Evolutionary conservation across 2,888 invertebrate genomes (phyloP), one percentile per base, ranked within the genome.

Genomic region (Macaria liturata): DNA sequence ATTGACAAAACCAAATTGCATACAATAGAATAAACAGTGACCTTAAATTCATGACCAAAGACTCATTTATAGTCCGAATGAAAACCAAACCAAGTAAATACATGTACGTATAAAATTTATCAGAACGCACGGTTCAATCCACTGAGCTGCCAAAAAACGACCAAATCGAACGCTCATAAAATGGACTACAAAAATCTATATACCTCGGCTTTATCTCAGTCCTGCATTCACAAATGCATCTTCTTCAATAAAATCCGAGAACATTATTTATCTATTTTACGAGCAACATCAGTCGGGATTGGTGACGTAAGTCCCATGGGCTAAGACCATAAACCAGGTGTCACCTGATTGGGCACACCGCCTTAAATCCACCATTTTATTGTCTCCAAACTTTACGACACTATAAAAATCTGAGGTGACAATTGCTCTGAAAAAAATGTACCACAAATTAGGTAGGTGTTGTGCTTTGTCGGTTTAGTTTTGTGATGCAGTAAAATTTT

Each of bases 331-430:
- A 86, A 86, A 87, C 76, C 82, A 81, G 69, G 62, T 71, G 72
- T 74, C 76, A 78, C 75, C 71, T 78, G 76, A 91, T 90, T 90
- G 90, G 90, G 70, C 67, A 69, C 61, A 65, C 66, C 68, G 71
- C 75, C 78, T 80, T 89, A 85, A 89, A 87, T 82, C 78, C 76
- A 73, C 68, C 65, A 74, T 78, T 82, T 88, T 87, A 86, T 79
- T 84, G 80, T 71, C 70, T 69, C 68, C 66, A 64, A 67, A 65
- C 71, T 85, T 86, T 86, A 86, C 79, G 71, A 70, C 53, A 66
- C 76, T 69, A 81, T 88, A 87, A 89, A 88, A 87, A 73, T 81
- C 75, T 67, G 70, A 84, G 85, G 86, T 87, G 88, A 88, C 88
- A 89, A 88, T 85, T 83, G 86, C 78, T 75, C 75, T 64, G 4